These are phyloP conservation scores for Drosophila seguyi DNA, from an alignment of 1,140 invertebrate genomes.

Conservation along the genomic window DNA sequence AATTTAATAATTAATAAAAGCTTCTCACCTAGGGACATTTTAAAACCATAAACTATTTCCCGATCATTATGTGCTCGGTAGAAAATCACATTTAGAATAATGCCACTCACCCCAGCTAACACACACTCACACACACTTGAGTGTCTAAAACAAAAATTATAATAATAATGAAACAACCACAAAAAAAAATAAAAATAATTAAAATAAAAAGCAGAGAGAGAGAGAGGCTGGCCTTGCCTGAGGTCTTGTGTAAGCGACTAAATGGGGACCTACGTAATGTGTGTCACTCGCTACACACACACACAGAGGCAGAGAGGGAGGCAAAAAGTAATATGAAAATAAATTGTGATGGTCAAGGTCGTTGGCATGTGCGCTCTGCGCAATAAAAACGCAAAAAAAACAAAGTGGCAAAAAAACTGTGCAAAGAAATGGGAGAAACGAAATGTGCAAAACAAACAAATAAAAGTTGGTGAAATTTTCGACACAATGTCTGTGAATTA, in stretches of 20 bases:
- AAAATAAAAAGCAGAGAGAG: constrained; percentile 2
- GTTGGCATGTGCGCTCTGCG: constrained; percentile 75
- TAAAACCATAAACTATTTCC: constrained; percentile 1
- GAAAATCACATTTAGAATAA: constrained; percentile 33
- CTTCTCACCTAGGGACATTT: background rate
- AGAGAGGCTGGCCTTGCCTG: constrained; percentile 41
- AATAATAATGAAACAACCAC: constrained; percentile 35
- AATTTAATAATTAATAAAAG: background rate
- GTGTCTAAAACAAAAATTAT: constrained; percentile 23
- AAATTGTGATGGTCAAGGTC: constrained; percentile 85
- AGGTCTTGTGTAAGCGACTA: constrained; percentile 61
- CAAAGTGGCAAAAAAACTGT: constrained; percentile 7
- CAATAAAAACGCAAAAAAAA: constrained; percentile 51
- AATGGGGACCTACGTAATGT: constrained; percentile 64
- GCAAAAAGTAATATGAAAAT: constrained; percentile 81
- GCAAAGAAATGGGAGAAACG: constrained; percentile 33
- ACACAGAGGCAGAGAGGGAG: constrained; percentile 43
- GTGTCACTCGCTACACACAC: constrained; percentile 63
- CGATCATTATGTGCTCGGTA: constrained; percentile 10
- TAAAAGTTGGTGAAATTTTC: constrained; percentile 43
- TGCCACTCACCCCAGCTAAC: constrained; percentile 4
- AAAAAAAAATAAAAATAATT: background rate
- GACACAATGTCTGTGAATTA: constrained; percentile 31
- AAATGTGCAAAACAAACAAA: constrained; percentile 64
- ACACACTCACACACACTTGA: constrained; percentile 5